phyloP scores from a whole-genome alignment of 1,140 invertebrate genomes.

The Gryon sp. region DNA sequence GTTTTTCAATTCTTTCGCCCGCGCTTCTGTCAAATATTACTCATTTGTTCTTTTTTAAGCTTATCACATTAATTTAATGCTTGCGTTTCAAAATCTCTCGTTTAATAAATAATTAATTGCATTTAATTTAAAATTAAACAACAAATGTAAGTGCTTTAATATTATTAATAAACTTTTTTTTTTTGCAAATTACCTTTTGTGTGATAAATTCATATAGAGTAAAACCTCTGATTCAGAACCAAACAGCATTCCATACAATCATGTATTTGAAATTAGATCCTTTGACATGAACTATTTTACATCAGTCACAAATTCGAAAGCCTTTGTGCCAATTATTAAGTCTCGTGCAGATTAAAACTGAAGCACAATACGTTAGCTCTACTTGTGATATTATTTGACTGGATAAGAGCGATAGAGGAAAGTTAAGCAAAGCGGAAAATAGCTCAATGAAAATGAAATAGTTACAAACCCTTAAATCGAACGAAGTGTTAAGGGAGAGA shows the following conservation, averaged over 20 bases:
- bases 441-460: conserved; percentile 44
- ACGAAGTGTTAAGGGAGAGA: conserved; percentile 8
- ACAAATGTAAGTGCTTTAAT: too few species aligned
- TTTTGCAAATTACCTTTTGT: too few species aligned
- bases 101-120: too few species aligned
- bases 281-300: conserved; percentile 52
- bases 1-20: conserved; percentile 53
- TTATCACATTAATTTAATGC: too few species aligned
- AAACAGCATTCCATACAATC: conserved; percentile 36
- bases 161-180: too few species aligned
- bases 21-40: neutral
- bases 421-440: conserved; percentile 29
- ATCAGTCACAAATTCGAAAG: conserved; percentile 23
- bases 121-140: too few species aligned
- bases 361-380: conserved; percentile 48
- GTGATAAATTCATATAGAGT: too few species aligned
- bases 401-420: conserved; percentile 31
- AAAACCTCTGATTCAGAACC: neutral
- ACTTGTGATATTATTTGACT: conserved; percentile 47
- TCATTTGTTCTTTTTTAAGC: neutral
- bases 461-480: conserved; percentile 13
- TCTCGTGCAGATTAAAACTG: conserved; percentile 47
- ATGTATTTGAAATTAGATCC: conserved; percentile 44
- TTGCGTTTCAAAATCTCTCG: too few species aligned
- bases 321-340: conserved; percentile 49